Evolutionary conservation across 2,797 vertebrate genomes (phyloP), one percentile per base, ranked within the genome.

Genomic region (Chaenodraco wilsoni): DNA sequence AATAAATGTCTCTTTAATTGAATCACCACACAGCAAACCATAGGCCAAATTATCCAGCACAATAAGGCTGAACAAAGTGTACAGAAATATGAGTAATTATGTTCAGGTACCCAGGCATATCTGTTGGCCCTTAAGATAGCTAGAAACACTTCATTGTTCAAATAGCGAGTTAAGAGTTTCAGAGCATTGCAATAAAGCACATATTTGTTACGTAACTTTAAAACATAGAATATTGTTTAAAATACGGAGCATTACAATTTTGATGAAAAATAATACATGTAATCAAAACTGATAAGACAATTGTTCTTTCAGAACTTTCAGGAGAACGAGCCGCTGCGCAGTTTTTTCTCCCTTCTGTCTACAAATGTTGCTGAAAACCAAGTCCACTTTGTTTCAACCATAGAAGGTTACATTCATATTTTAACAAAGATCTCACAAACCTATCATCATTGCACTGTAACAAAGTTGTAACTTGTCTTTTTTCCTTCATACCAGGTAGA

Each of bases 331-430:
- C 88, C 93, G 76, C 81, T 96, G 61, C 69, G 43, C 1, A 65
- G 74, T 31, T 95, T 96, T 85, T 96, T 94, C 71, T 83, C 90
- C 3, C 23, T 95, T 21, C 66, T 96, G 64, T 96, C 95, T 4
- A 95, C 93, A 17, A 96, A 96, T 46, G 12, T 85, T 0, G 95
- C 94, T 10, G 73, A 81, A 60, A 93, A 94, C 4, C 86, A 83
- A 52, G 90, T 67, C 12, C 78, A 86, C 55, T 96, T 96, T 71
- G 82, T 95, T 76, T 96, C 95, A 6, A 95, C 95, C 14, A 76
- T 96, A 3, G 95, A 96, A 93, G 95, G 95, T 96, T 48, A 78
- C 43, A 33, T 21, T 1, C 21, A 49, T 45, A 9, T 44, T 65
- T 72, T 33, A 13, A 10, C 15, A 27, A 45, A 8, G 0, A 49